phyloP scores from a whole-genome alignment of 2,113 vertebrate genomes.

The Cyprinodon variegatus region DNA sequence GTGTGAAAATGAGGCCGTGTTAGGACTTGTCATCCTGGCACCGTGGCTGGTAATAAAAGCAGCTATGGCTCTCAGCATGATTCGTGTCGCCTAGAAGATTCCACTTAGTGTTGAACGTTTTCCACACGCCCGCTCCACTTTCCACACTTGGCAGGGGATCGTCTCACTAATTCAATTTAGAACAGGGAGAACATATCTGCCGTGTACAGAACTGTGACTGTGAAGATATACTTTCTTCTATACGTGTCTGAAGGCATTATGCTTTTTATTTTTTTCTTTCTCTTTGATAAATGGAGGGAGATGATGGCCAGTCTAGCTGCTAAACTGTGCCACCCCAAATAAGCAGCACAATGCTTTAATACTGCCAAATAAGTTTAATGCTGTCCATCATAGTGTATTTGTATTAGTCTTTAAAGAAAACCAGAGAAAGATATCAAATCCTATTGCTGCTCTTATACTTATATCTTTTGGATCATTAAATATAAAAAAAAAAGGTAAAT shows the following conservation, averaged over 20 bases:
- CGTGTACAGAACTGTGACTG: conserved; percentile 13
- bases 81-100: conserved; percentile 58
- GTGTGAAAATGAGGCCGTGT: conserved; percentile 19
- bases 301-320: not conserved
- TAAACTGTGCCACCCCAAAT: not conserved
- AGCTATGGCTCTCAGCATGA: conserved; percentile 60
- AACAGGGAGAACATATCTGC: conserved; percentile 50
- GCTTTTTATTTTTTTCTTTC: not conserved
- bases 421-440: no score
- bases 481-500: not conserved
- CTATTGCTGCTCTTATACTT: not conserved
- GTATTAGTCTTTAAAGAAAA: no score
- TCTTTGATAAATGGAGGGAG: not conserved
- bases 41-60: conserved; percentile 40
- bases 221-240: conserved; percentile 14
- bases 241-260: not conserved
- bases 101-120: conserved; percentile 48
- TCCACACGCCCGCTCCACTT: conserved; percentile 42
- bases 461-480: not conserved
- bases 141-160: conserved; percentile 50
- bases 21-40: conserved; percentile 30
- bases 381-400: no score
- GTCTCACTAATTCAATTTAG: conserved; percentile 65
- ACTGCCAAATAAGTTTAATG: not conserved
- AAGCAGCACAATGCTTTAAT: not conserved